Conservation (phyloP, 2,888 invertebrate genomes). For the Calliphora vomitoria region DNA sequence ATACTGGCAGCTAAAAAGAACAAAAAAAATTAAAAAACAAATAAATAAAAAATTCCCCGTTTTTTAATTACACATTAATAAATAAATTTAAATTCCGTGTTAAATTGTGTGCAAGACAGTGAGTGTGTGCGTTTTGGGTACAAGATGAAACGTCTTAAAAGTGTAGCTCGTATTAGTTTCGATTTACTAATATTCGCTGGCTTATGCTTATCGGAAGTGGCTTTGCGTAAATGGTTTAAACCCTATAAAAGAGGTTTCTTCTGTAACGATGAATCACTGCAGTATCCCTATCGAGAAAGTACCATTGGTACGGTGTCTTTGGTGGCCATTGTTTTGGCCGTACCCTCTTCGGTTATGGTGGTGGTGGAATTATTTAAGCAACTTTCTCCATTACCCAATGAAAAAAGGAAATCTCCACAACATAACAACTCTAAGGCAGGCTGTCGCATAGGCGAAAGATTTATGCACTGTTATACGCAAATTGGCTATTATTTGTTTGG, state of each 20-base stretch:
- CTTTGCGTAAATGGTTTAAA: slow-evolving; percentile 77
- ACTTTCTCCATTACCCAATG: slow-evolving; percentile 61
- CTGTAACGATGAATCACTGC: slow-evolving; percentile 81
- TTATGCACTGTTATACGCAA: slow-evolving; percentile 79
- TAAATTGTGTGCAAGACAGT: not conserved
- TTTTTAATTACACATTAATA: slow-evolving; percentile 12
- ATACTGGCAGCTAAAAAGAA: too few relatives aligned
- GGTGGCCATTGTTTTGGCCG: slow-evolving; percentile 75
- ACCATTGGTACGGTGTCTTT: slow-evolving; percentile 76
- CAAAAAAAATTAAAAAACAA: slow-evolving; percentile 23
- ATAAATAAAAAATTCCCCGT: not conserved
- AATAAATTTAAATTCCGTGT: not conserved
- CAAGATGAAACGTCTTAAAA: slow-evolving; percentile 73
- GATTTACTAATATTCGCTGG: slow-evolving; percentile 80
- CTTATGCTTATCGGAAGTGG: slow-evolving; percentile 77
- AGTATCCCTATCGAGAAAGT: slow-evolving; percentile 77
- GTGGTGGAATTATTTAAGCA: slow-evolving; percentile 81
- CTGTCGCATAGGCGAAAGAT: slow-evolving; percentile 75
- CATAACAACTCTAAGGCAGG: slow-evolving; percentile 52
- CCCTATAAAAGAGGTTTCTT: slow-evolving; percentile 81
- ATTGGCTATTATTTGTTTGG: slow-evolving; percentile 80
- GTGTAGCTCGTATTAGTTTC: slow-evolving; percentile 78
- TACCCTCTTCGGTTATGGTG: slow-evolving; percentile 78
- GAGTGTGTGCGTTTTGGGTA: not conserved
- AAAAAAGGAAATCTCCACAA: slow-evolving; percentile 58